Conservation (phyloP, 2,888 invertebrate species). For the Amphiduros pacificus region DNA sequence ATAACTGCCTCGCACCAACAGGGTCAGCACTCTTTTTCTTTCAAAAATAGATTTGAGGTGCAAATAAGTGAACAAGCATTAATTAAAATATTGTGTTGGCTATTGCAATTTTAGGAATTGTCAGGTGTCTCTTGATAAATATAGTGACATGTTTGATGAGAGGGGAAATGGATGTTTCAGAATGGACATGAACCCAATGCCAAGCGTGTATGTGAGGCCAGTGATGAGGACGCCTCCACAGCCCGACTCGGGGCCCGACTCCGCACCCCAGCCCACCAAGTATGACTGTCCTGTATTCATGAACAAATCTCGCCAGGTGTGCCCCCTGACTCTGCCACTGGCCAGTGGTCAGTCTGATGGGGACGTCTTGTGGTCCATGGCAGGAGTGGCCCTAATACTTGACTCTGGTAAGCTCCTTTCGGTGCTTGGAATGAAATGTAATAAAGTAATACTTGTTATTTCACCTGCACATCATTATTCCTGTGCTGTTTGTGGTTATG, state of each 20-base stretch:
- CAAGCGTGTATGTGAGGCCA: conserved; percentile 42
- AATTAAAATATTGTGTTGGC: neutral
- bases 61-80: neutral
- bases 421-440: no score
- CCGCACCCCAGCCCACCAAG: conserved; percentile 1
- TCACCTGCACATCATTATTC: neutral
- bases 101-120: neutral
- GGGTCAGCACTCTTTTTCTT: neutral
- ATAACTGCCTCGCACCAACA: conserved; percentile 20
- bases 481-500: neutral
- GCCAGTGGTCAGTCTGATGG: conserved; percentile 40
- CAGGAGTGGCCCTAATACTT: conserved; percentile 46
- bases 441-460: no score
- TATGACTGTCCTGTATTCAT: conserved; percentile 52
- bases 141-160: neutral
- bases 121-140: neutral
- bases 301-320: conserved; percentile 52
- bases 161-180: conserved; percentile 24
- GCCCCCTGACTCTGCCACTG: conserved; percentile 39
- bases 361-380: conserved; percentile 45
- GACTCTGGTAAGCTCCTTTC: conserved; percentile 41
- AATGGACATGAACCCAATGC: conserved; percentile 36
- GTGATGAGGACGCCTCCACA: conserved; percentile 31
- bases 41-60: neutral
- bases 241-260: conserved; percentile 1